Percentiles rank a stretch among this genome's conserved stretches.
Evolutionary conservation across 1,140 invertebrate genomes (phyloP).

Genomic region (Copidosoma floridanum): DNA sequence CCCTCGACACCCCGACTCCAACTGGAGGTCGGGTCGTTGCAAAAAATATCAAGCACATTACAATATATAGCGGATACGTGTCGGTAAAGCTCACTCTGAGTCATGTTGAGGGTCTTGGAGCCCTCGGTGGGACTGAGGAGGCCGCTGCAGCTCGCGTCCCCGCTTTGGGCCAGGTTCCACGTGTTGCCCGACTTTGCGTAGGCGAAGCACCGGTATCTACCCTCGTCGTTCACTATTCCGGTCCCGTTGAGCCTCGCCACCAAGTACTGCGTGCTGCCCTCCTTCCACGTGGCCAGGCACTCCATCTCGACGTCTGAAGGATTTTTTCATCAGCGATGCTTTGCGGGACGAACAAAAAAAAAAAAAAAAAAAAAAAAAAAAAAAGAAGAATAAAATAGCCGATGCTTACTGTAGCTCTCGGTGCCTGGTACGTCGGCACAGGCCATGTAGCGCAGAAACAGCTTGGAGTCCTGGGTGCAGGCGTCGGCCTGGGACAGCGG

Average conservation of each 20-base stretch:
- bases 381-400: neutral
- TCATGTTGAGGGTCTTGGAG: constrained; percentile 64
- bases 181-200: constrained; percentile 56
- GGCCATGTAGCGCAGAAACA: constrained; percentile 79
- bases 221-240: constrained; percentile 59
- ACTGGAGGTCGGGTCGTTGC: too few relatives aligned
- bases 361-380: too few relatives aligned
- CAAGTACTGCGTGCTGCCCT: constrained; percentile 77
- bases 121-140: constrained; percentile 65
- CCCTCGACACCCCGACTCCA: too few relatives aligned
- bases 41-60: too few relatives aligned
- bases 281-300: constrained; percentile 82
- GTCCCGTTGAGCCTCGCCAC: constrained; percentile 65
- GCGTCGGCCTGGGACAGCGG: constrained; percentile 77
- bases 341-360: neutral
- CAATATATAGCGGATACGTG: too few relatives aligned
- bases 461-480: constrained; percentile 76
- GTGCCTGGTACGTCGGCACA: constrained; percentile 78
- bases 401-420: constrained; percentile 64
- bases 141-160: constrained; percentile 79
- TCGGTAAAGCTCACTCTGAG: constrained; percentile 65
- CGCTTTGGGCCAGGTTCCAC: constrained; percentile 70
- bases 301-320: constrained; percentile 73
- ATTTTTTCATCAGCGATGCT: neutral
- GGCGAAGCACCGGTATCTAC: constrained; percentile 70